Conservation (phyloP, 1,140 invertebrate genomes). For the Brachionus rotundiformis region DNA sequence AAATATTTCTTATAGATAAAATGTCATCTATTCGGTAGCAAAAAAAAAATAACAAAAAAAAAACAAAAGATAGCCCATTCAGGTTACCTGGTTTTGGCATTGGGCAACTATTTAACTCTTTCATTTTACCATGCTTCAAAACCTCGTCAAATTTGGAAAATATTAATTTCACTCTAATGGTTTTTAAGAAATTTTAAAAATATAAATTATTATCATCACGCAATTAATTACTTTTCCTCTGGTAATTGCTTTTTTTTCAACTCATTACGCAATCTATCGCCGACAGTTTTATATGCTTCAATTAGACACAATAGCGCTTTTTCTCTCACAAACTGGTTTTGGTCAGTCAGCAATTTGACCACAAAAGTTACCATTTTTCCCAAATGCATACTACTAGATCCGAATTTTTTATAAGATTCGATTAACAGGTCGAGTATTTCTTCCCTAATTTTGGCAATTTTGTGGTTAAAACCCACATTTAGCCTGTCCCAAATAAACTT, state of each 20-base stretch:
- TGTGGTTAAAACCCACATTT: constrained; percentile 75
- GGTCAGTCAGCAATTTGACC: constrained; percentile 82
- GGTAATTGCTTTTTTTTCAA: constrained; percentile 77
- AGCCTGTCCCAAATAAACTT: constrained; percentile 76
- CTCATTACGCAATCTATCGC: constrained; percentile 80
- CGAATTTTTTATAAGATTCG: constrained; percentile 81
- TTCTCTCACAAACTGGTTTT: constrained; percentile 74
- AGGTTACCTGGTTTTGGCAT: constrained; percentile 53
- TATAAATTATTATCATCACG: constrained; percentile 51
- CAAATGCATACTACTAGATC: constrained; percentile 76
- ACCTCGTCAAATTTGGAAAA: constrained; percentile 84
- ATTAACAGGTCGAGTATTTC: constrained; percentile 77
- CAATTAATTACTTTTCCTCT: constrained; percentile 71
- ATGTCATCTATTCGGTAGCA: constrained; percentile 16
- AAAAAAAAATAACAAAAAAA: background rate
- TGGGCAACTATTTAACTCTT: constrained; percentile 67
- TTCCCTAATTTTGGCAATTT: constrained; percentile 82
- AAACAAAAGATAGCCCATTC: constrained; percentile 55
- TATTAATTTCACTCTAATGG: constrained; percentile 69
- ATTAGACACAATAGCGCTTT: constrained; percentile 80
- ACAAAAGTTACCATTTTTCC: constrained; percentile 79
- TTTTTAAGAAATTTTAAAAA: constrained; percentile 54
- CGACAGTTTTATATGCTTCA: constrained; percentile 88
- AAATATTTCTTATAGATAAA: constrained; percentile 28
- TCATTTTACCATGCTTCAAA: constrained; percentile 75